phyloP scores from a whole-genome alignment of 2,797 vertebrate species.

The Lutjanus campechanus region DNA sequence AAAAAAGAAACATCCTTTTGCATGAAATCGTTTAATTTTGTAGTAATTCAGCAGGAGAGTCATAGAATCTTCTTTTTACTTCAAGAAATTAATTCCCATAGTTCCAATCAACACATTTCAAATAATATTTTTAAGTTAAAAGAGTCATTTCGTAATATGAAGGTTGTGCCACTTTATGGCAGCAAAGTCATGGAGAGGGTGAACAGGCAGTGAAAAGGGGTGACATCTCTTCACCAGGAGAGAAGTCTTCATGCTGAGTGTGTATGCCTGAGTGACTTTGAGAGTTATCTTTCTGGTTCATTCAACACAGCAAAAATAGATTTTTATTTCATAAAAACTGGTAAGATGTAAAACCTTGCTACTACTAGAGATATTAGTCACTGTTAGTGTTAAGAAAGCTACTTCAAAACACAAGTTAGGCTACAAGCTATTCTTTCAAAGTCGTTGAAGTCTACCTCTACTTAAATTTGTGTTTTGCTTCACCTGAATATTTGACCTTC shows the following conservation, averaged over 20 bases:
- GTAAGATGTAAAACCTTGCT: not conserved
- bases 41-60: not conserved
- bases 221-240: not conserved
- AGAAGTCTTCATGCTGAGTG: not conserved
- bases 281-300: not conserved
- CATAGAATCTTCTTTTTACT: conserved; percentile 16
- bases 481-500: not conserved
- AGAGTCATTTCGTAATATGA: not conserved
- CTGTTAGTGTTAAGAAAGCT: not conserved
- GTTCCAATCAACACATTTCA: not conserved
- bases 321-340: not conserved
- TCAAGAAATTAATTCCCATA: conserved; percentile 9
- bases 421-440: not conserved
- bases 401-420: not conserved
- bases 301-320: not conserved
- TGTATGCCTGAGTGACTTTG: not conserved
- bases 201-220: not conserved
- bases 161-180: not conserved
- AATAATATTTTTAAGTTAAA: conserved; percentile 4
- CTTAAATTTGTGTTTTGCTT: not conserved
- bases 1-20: conserved; percentile 35
- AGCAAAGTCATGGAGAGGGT: not conserved
- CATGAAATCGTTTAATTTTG: conserved; percentile 53
- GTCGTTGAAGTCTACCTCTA: not conserved
- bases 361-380: not conserved